Percentiles rank a stretch among this genome's conserved stretches.
Evolutionary conservation across 2,113 vertebrate genomes (phyloP).

Genomic region (Megaceryle torquata): DNA sequence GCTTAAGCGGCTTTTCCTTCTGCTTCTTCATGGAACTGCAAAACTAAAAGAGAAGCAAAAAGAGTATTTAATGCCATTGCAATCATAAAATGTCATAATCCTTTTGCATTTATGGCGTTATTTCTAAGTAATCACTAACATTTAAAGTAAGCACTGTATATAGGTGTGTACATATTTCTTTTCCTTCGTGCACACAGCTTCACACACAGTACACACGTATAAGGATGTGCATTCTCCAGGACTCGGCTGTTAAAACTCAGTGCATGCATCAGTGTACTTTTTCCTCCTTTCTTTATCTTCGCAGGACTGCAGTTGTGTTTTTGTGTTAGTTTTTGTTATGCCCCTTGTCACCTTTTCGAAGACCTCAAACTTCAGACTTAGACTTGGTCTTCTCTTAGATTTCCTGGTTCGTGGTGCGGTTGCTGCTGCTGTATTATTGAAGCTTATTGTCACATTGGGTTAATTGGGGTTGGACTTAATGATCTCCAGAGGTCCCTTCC

Average conservation of each 20-base stretch:
- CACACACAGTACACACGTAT: neutral
- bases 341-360: neutral
- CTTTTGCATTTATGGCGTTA: neutral
- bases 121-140: neutral
- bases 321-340: neutral
- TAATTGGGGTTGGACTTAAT: neutral
- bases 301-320: fast-evolving
- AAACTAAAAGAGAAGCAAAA: neutral
- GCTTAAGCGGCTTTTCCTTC: neutral
- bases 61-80: neutral
- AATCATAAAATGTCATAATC: neutral
- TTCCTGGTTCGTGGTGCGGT: neutral
- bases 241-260: neutral
- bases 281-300: neutral
- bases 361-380: neutral
- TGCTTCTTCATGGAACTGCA: neutral
- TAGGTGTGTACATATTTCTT: neutral
- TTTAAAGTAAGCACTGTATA: neutral
- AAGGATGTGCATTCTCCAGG: neutral
- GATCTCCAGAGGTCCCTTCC: too few species aligned
- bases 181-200: neutral
- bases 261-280: neutral
- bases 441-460: neutral
- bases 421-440: neutral
- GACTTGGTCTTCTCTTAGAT: neutral